phyloP scores from a whole-genome alignment of 1,140 invertebrate species.

The Camponotus vicinus region DNA sequence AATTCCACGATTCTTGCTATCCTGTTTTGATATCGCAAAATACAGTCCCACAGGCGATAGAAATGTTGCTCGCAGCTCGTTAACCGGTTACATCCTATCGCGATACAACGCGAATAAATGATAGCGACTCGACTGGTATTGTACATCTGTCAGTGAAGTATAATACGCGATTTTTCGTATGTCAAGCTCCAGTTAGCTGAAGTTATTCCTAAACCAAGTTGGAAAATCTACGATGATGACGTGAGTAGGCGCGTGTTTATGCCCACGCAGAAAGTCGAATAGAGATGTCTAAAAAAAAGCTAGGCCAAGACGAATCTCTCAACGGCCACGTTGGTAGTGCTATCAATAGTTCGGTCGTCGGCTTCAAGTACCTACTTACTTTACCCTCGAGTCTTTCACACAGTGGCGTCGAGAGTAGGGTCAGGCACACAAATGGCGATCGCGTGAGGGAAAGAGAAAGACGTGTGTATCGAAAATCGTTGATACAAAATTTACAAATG shows the following conservation, averaged over 20 bases:
- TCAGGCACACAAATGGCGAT: conserved; percentile 60
- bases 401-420: conserved; percentile 60
- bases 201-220: not conserved
- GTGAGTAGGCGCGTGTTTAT: not conserved
- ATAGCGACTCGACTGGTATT: conserved; percentile 18
- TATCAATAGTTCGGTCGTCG: conserved; percentile 75
- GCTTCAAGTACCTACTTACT: conserved; percentile 64
- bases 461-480: conserved; percentile 1
- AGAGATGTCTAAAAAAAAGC: conserved; percentile 41
- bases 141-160: conserved; percentile 21
- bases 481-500: not conserved
- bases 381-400: conserved; percentile 68
- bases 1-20: conserved; percentile 5
- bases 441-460: conserved; percentile 17
- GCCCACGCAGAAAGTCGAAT: conserved; percentile 28
- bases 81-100: conserved; percentile 14
- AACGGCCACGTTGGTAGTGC: conserved; percentile 73
- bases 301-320: conserved; percentile 71
- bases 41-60: not conserved
- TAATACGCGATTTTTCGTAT: conserved; percentile 9
- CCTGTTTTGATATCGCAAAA: not conserved
- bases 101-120: conserved; percentile 38
- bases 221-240: not conserved
- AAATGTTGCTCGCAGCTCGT: conserved; percentile 38
- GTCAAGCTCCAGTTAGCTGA: conserved; percentile 17